Evolutionary conservation across 1,140 invertebrate genomes (phyloP).

Genomic region (Stenopsyche tienmushanensis): DNA sequence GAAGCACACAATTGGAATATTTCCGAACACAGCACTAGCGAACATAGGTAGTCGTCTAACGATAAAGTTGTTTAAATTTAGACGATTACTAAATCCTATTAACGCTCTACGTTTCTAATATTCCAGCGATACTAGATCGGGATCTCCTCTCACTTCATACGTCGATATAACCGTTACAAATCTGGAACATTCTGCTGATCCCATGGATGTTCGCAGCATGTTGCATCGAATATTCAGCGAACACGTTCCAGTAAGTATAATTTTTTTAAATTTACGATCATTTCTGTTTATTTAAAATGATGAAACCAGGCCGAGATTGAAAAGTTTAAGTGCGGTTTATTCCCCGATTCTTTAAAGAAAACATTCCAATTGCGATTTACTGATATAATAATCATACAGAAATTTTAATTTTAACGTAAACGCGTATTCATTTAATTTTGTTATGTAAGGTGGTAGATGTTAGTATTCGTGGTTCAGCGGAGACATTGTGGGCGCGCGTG

Average conservation of each 20-base stretch:
- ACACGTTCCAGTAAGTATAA: slow-evolving; percentile 38
- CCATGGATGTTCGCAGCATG: slow-evolving; percentile 38
- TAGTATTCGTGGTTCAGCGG: slow-evolving; percentile 47
- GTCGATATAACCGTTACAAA: slow-evolving; percentile 49
- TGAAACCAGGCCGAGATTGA: not conserved
- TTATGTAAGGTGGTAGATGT: slow-evolving; percentile 42
- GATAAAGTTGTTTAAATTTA: too few species aligned
- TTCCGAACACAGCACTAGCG: slow-evolving; percentile 36
- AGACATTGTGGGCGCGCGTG: slow-evolving; percentile 49
- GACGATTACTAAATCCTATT: not conserved
- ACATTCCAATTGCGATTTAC: not conserved
- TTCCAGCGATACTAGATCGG: slow-evolving; percentile 34
- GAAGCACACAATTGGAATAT: slow-evolving; percentile 33
- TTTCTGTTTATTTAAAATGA: not conserved
- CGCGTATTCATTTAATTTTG: not conserved
- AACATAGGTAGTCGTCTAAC: slow-evolving; percentile 39
- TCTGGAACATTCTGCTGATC: slow-evolving; percentile 49
- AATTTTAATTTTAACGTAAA: not conserved
- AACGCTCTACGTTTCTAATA: not conserved
- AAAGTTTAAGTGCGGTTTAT: not conserved
- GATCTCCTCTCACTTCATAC: slow-evolving; percentile 32
- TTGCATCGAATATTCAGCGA: slow-evolving; percentile 39
- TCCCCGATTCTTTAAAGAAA: not conserved
- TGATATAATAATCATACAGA: not conserved
- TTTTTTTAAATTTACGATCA: too few species aligned